A percentile compares a stretch with the other conserved stretches of the same genome.
Conservation (phyloP, 2,888 invertebrate genomes). For the Leucania comma region DNA sequence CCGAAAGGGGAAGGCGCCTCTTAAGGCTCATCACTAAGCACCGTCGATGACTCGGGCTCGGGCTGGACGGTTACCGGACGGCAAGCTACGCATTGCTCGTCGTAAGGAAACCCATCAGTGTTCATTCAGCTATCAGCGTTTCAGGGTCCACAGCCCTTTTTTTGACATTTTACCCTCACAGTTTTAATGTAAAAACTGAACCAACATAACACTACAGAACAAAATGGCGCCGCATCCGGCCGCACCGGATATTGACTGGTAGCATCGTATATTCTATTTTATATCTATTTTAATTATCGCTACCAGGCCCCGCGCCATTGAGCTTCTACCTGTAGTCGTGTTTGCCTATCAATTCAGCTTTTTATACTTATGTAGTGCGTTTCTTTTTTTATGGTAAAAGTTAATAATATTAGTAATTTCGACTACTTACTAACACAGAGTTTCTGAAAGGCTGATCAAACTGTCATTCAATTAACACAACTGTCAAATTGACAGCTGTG, state of each 20-base stretch:
- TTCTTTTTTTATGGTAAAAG: not conserved
- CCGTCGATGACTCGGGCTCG: too few relatives aligned
- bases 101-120: too few relatives aligned
- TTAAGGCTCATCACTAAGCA: too few relatives aligned
- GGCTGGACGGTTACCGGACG: too few relatives aligned
- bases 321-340: conserved; percentile 47
- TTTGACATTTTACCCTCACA: not conserved
- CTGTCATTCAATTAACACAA: too few relatives aligned
- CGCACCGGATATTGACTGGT: conserved; percentile 82
- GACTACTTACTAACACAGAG: too few relatives aligned
- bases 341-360: not conserved
- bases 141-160: not conserved
- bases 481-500: too few relatives aligned
- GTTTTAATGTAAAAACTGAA: conserved; percentile 26
- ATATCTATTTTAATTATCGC: conserved; percentile 88
- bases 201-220: conserved; percentile 63
- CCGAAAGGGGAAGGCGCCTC: too few relatives aligned
- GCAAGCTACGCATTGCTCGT: too few relatives aligned
- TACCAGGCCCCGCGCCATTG: conserved; percentile 79
- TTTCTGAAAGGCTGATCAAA: too few relatives aligned
- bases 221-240: conserved; percentile 78
- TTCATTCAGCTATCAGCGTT: too few relatives aligned
- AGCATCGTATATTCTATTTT: conserved; percentile 86
- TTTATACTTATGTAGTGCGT: not conserved
- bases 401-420: not conserved